Evolutionary conservation across 1,140 invertebrate genomes (phyloP).

Genomic region (Trichogramma pretiosum): DNA sequence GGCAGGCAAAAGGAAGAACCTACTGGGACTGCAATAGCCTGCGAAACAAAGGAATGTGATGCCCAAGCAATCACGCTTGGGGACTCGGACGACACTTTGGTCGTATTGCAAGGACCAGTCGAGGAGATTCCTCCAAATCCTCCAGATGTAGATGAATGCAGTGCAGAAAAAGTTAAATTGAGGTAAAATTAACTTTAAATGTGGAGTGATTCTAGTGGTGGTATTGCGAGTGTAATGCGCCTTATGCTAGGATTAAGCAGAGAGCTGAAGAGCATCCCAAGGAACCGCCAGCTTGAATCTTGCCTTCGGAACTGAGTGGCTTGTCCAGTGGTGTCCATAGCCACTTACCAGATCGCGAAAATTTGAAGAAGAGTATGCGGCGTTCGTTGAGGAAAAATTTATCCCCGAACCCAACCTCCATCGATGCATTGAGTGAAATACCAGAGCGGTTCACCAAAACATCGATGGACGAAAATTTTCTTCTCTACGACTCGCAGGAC

Average conservation of each 20-base stretch:
- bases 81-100: no score
- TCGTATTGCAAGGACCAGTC: no score
- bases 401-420: not conserved
- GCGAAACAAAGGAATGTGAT: no score
- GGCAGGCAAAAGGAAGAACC: no score
- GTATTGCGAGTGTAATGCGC: no score
- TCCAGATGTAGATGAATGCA: not conserved
- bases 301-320: not conserved
- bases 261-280: not conserved
- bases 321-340: not conserved
- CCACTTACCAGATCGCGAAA: slow-evolving; percentile 1
- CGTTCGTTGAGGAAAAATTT: not conserved
- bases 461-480: not conserved
- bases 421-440: not conserved
- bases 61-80: no score
- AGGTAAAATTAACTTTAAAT: no score
- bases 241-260: not conserved
- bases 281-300: not conserved
- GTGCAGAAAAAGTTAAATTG: not conserved
- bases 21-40: no score
- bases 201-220: no score
- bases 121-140: not conserved
- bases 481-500: not conserved
- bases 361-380: slow-evolving; percentile 2
- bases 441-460: not conserved